These are phyloP conservation scores for Eristalis intricaria DNA, from an alignment of 2,888 invertebrate species.

Conservation along the genomic window DNA sequence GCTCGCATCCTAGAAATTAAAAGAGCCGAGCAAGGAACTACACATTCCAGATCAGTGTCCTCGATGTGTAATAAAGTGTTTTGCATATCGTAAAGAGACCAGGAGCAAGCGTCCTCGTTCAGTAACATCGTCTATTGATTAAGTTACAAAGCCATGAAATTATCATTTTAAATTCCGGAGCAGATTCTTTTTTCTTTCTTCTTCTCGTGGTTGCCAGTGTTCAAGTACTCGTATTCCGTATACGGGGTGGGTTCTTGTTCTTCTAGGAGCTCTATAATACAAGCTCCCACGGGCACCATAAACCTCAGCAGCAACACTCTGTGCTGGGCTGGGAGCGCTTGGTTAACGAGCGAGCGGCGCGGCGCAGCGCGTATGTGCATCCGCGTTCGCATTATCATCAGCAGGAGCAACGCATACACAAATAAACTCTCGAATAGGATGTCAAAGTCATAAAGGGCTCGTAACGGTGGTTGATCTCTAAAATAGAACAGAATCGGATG, in stretches of 20 bases:
- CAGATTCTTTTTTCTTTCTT: conserved; percentile 41
- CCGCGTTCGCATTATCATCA: conserved; percentile 50
- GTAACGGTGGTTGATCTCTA: conserved; percentile 63
- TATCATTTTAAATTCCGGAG: conserved; percentile 67
- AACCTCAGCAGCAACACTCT: conserved; percentile 62
- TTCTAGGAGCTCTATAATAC: conserved; percentile 62
- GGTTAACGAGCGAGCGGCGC: conserved; percentile 41
- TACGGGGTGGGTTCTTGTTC: conserved; percentile 24
- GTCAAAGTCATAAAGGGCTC: conserved; percentile 64
- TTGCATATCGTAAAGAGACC: conserved; percentile 68
- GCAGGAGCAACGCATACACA: conserved; percentile 27
- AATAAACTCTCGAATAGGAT: conserved; percentile 54
- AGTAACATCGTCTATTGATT: conserved; percentile 61
- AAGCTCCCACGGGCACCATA: conserved; percentile 67
- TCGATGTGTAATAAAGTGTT: conserved; percentile 65
- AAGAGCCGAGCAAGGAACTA: conserved; percentile 19
- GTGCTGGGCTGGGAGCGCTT: conserved; percentile 36
- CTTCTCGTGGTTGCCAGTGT: conserved; percentile 14
- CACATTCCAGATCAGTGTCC: conserved; percentile 48
- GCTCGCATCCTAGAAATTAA: conserved; percentile 12
- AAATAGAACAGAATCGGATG: conserved; percentile 57
- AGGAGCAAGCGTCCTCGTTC: conserved; percentile 43
- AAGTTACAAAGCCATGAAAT: conserved; percentile 71
- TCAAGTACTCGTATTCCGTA: conserved; percentile 20
- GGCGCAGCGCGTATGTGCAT: conserved; percentile 31